Percentiles rank a stretch among this genome's conserved stretches.
Conservation (phyloP, 2,797 vertebrate genomes). For the Platyrinchus mystaceus region DNA sequence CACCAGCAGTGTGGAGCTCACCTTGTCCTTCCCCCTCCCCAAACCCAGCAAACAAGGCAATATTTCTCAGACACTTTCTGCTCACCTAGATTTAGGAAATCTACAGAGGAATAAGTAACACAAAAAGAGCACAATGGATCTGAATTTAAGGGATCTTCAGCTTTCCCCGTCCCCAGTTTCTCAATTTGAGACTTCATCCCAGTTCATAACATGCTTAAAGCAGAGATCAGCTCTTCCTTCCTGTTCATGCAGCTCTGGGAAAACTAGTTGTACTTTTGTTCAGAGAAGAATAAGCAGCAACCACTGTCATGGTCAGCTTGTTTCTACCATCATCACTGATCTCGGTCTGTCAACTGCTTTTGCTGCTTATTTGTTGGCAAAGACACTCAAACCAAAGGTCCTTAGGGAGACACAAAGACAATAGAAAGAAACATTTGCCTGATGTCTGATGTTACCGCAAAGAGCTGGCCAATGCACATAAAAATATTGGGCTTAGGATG, state of each 20-base stretch:
- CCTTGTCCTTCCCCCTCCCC: not conserved
- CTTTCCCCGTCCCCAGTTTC: not conserved
- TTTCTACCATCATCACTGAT: conserved; percentile 11
- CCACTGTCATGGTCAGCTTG: not conserved
- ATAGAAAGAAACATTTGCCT: conserved; percentile 36
- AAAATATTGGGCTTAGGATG: not conserved
- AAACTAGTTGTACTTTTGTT: not conserved
- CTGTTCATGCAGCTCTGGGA: not conserved
- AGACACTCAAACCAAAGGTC: conserved; percentile 7
- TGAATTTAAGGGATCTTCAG: not conserved
- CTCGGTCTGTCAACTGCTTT: conserved; percentile 9
- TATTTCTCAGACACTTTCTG: not conserved
- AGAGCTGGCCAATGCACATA: not conserved
- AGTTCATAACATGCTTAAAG: not conserved
- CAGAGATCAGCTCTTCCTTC: not conserved
- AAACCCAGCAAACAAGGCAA: not conserved
- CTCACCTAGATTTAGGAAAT: not conserved
- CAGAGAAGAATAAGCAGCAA: not conserved
- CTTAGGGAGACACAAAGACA: conserved; percentile 19
- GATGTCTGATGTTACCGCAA: conserved; percentile 17
- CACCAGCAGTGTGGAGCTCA: not conserved
- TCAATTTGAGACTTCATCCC: not conserved
- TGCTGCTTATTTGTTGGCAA: conserved; percentile 21
- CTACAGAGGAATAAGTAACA: not conserved
- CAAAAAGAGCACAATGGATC: not conserved